Conservation (phyloP, 2,888 invertebrate genomes). For the Agrotis ipsilon region DNA sequence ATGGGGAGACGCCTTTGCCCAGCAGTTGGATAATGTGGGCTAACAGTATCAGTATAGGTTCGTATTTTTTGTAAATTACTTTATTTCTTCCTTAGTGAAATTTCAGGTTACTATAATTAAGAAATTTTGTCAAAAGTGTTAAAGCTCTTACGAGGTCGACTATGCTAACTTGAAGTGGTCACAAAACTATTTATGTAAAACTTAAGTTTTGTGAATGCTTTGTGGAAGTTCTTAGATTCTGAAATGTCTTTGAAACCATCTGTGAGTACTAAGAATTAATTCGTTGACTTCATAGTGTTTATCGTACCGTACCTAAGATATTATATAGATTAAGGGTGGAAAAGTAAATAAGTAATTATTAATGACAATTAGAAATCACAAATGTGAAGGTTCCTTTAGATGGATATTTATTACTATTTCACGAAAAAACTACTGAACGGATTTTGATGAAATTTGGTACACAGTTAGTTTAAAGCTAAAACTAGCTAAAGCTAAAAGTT, state of each 20-base stretch:
- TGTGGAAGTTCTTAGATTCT: slow-evolving; percentile 17
- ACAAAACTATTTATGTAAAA: slow-evolving; percentile 13
- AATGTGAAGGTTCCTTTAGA: neutral
- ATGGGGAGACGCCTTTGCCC: no score
- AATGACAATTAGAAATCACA: neutral
- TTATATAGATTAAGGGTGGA: neutral
- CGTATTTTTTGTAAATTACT: no score
- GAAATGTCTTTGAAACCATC: slow-evolving; percentile 34
- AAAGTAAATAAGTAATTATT: neutral
- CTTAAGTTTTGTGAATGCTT: slow-evolving; percentile 15
- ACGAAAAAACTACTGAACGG: no score
- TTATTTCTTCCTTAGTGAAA: no score
- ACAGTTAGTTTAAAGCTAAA: no score
- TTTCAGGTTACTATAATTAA: no score
- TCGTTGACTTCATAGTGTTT: slow-evolving; percentile 2
- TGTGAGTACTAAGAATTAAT: neutral
- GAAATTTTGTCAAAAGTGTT: neutral
- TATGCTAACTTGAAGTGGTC: slow-evolving; percentile 7
- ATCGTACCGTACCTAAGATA: slow-evolving; percentile 1
- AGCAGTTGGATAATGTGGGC: no score
- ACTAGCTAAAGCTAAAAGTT: no score
- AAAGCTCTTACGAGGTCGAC: neutral
- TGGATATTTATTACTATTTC: no score
- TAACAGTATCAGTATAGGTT: no score
- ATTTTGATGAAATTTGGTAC: no score